These are phyloP conservation scores for Parochlus steinenii DNA, from an alignment of 2,888 invertebrate genomes.

Conservation along the genomic window DNA sequence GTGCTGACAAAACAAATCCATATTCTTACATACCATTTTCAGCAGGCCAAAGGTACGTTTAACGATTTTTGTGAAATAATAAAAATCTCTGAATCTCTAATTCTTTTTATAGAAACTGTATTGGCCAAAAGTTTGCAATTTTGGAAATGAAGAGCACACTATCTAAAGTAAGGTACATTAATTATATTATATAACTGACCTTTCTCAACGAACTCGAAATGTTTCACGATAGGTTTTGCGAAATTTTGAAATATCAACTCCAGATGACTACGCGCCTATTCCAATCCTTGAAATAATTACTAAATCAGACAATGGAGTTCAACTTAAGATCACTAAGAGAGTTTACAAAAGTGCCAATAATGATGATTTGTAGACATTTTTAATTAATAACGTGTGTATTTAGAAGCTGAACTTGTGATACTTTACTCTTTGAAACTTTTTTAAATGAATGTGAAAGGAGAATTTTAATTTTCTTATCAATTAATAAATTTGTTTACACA, in stretches of 20 bases:
- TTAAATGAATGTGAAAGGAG: too few species aligned
- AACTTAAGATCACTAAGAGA: slow-evolving; percentile 2
- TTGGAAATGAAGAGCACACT: slow-evolving; percentile 6
- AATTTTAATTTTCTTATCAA: too few species aligned
- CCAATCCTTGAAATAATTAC: not conserved
- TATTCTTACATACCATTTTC: slow-evolving; percentile 6
- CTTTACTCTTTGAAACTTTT: too few species aligned
- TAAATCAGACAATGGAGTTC: slow-evolving; percentile 1
- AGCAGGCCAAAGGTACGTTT: not conserved
- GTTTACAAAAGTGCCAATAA: too few species aligned
- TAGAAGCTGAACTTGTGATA: too few species aligned
- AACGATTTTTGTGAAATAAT: not conserved
- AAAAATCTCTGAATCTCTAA: slow-evolving; percentile 18
- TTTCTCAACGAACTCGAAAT: too few species aligned
- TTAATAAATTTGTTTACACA: too few species aligned
- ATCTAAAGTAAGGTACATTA: slow-evolving; percentile 7
- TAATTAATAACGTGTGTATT: too few species aligned
- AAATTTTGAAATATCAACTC: not conserved
- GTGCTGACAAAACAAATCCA: not conserved
- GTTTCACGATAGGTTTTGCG: too few species aligned
- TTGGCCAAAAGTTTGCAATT: slow-evolving; percentile 11
- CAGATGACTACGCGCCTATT: not conserved
- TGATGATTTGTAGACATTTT: too few species aligned
- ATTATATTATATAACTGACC: too few species aligned
- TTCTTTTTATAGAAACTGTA: not conserved